Evolutionary conservation across 2,797 vertebrate species (phyloP).

Genomic region (Phrynocephalus guinanensis): DNA sequence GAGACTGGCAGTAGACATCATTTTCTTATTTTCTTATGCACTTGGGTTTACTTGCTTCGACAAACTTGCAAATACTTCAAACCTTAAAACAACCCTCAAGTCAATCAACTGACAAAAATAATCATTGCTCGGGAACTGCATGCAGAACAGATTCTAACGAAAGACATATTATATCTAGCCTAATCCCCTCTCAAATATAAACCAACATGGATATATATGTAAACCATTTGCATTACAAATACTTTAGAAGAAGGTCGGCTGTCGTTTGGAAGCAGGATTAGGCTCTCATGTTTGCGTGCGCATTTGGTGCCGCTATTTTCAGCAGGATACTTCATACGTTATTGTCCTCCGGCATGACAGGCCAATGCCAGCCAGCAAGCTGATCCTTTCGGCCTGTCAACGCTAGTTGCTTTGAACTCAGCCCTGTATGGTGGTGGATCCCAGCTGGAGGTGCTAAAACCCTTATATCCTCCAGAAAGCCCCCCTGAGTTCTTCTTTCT

Average conservation of each 20-base stretch:
- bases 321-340: conserved; percentile 78
- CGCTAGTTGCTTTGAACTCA: conserved; percentile 69
- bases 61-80: not conserved
- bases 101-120: conserved; percentile 20
- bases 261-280: conserved; percentile 72
- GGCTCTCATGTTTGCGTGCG: conserved; percentile 76
- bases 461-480: not conserved
- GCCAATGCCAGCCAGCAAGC: conserved; percentile 73
- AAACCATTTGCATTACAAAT: conserved; percentile 81
- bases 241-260: conserved; percentile 72
- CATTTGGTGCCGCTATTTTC: conserved; percentile 82
- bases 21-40: not conserved
- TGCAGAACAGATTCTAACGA: not conserved
- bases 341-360: conserved; percentile 71
- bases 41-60: not conserved
- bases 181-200: conserved; percentile 76
- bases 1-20: not conserved
- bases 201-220: conserved; percentile 76
- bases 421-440: conserved; percentile 45
- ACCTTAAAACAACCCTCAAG: not conserved
- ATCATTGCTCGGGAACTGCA: conserved; percentile 33
- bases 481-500: conserved; percentile 17
- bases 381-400: conserved; percentile 77
- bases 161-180: conserved; percentile 68
- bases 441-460: conserved; percentile 35